Base-by-base conservation (phyloP, 2,113 vertebrate genomes). In the Loxodonta africana region DNA sequence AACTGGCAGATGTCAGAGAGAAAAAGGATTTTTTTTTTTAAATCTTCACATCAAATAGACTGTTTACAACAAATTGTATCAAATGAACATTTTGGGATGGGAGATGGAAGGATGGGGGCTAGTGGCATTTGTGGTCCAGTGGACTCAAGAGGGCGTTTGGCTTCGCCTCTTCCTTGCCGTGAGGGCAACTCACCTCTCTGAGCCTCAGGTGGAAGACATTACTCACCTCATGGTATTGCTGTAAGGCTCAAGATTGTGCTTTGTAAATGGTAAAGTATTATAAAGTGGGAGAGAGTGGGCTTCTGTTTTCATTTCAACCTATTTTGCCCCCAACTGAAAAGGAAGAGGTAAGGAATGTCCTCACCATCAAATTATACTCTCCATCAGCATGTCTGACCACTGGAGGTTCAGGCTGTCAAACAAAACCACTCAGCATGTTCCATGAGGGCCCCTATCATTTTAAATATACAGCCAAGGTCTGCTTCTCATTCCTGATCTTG, bases 1-100 rank as follows among this genome's bases (percentile, higher is more conserved):
- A 90, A 73, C 28, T 91, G 94, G 84, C 87, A 87, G 88, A 23
- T 87, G 88, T 92, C 84, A 60, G 53, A 73, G n/a, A 37, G 33
- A 83, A 30, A 41, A 25, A 92, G 53, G 23, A 69, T 60, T 92
- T 81, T 37, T 17, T 74, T 96, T 78, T 78, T 78, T 14, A 30
- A 57, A 46, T 92, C 69, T 65, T 3, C 33, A 12, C 37, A 62
- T 63, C 37, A 51, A 62, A 89, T 2, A 73, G 26, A 20, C 74
- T 92, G 51, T 78, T 77, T n/a, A 21, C 25, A 53, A 83, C 67
- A 87, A 5, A 77, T 87, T 15, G 41, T 63, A 51, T 10, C 80
- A 62, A 78, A 57, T 8, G 85, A 18, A n/a, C 6, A 4, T 73
- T 78, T 83, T 0, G 48, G 17, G 28, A 44, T 41, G 37, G 46